Evolutionary conservation across 1,140 invertebrate genomes (phyloP), one percentile per base, ranked within the genome.

Genomic region (Microplitis mediator): DNA sequence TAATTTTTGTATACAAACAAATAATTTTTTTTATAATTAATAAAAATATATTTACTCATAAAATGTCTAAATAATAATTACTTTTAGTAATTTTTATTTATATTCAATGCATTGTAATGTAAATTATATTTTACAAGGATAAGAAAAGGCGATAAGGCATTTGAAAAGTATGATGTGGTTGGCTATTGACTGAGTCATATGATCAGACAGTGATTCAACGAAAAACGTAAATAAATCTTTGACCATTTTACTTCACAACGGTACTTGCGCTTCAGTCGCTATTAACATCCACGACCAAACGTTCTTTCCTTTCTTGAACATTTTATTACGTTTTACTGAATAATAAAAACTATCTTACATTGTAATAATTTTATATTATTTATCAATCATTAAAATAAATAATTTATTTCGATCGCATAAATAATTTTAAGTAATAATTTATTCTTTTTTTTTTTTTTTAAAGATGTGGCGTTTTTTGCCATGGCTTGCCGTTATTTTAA

Each of bases 391-490:
- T 23, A 1, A 23, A 23, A 23, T 23, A 23, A 23, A 23, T 2
- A 23, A 23, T 23, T 23, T 23, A 23, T 23, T 23, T 2, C 23
- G 23, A 23, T 23, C 23, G 23, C 23, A 2, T 23, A 23, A 23
- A 23, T 23, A 23, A 23, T 23, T 23, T 23, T 23, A 23, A 23
- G 36, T 64, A 75, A 72, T 72, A 50, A 69, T 34, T 66, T 63
- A 23, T 39, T 69, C 32, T 39, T 0, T 32, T 51, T 23, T 32
- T 51, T 23, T 23, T 23, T 23, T 23, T 23, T 23, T 23, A 23
- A 78, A 74, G 52, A 83, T 83, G 81, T 75, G 73, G 61, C 76
- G 77, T 5, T 3, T 77, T 35, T 11, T 77, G 13, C 13, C 78
- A 39, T 73, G 52, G 9, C 23, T 52, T 6, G n/a, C 76, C 13